Conservation (phyloP, 2,888 invertebrate genomes). For the Adineta ricciae region DNA sequence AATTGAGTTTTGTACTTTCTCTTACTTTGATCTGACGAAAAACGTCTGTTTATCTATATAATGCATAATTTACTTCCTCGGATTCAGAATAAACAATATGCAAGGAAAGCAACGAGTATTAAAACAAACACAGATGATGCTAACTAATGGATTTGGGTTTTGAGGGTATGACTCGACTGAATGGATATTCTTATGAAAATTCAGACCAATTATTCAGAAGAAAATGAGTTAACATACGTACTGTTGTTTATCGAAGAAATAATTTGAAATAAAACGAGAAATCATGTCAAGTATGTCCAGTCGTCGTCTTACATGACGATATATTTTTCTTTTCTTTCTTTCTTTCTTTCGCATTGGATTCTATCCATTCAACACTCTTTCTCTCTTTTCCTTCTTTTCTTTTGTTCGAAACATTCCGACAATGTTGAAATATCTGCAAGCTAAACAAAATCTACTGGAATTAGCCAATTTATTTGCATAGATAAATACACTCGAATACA, state of each 20-base stretch:
- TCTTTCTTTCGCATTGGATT: not conserved
- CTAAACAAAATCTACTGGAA: not conserved
- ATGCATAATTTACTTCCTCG: not conserved
- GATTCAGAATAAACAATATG: not conserved
- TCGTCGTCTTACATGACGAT: not conserved
- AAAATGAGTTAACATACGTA: not conserved
- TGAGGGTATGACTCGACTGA: too few species aligned
- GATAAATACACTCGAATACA: too few species aligned
- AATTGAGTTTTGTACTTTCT: not conserved
- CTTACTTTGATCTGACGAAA: not conserved
- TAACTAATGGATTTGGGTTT: not conserved
- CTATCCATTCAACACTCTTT: not conserved
- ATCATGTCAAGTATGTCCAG: not conserved
- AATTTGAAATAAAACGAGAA: not conserved
- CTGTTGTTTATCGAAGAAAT: not conserved
- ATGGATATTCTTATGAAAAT: too few species aligned
- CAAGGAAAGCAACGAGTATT: not conserved
- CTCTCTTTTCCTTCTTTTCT: too few species aligned
- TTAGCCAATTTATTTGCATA: too few species aligned
- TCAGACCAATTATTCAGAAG: too few species aligned
- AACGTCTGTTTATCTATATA: not conserved
- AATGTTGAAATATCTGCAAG: too few species aligned
- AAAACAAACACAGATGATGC: not conserved
- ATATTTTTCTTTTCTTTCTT: not conserved
- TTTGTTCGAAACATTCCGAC: too few species aligned